phyloP scores from a whole-genome alignment of 1,140 invertebrate species.

The Trachymyrmex septentrionalis region DNA sequence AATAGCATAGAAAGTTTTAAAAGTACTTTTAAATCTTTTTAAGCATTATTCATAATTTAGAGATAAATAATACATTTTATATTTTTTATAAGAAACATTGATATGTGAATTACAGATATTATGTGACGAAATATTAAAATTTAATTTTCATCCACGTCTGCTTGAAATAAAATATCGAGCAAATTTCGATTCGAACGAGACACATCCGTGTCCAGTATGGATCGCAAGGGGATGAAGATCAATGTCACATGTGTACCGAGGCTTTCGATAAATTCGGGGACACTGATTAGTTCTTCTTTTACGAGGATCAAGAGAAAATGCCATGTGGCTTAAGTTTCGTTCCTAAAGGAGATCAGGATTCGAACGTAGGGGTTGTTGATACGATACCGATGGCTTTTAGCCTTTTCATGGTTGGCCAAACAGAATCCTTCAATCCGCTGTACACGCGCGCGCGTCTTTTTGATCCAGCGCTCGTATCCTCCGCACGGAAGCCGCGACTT shows the following conservation, averaged over 20 bases:
- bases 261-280: slow-evolving; percentile 57
- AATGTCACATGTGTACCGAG: slow-evolving; percentile 16
- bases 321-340: slow-evolving; percentile 71
- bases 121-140: not conserved
- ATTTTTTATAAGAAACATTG: not conserved
- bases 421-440: slow-evolving; percentile 73
- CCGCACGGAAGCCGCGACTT: slow-evolving; percentile 17
- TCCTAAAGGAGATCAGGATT: slow-evolving; percentile 66
- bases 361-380: slow-evolving; percentile 69
- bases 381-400: slow-evolving; percentile 78
- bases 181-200: not conserved
- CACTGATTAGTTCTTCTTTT: slow-evolving; percentile 70
- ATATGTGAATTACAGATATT: not conserved
- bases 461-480: slow-evolving; percentile 70
- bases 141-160: not conserved
- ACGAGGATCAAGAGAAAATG: slow-evolving; percentile 67
- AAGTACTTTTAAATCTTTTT: not conserved
- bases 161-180: not conserved
- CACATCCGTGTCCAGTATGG: too few species aligned
- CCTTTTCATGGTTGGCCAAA: slow-evolving; percentile 78
- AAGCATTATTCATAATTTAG: not conserved
- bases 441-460: slow-evolving; percentile 37
- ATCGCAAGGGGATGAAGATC: slow-evolving; percentile 22
- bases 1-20: not conserved
- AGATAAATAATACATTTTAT: not conserved